A percentile compares a stretch with the other conserved stretches of the same genome.
phyloP scores from a whole-genome alignment of 1,140 invertebrate species.

The Procambarus clarkii region DNA sequence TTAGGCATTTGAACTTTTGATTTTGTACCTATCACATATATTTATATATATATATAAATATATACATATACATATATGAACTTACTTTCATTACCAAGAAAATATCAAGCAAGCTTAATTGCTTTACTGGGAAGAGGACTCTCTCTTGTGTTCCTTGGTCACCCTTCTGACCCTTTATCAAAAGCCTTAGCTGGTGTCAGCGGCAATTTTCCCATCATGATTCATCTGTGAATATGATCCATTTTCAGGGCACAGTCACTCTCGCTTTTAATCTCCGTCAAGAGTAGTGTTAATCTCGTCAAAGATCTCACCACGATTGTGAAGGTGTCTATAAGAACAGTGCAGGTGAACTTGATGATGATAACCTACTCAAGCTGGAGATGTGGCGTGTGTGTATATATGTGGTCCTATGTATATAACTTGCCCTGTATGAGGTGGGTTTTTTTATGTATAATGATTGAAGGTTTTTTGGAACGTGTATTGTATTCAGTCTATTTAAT shows the following conservation, averaged over 20 bases:
- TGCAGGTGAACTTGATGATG: no score
- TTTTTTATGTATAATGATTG: not conserved
- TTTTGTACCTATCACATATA: slow-evolving; percentile 70
- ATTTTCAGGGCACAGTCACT: not conserved
- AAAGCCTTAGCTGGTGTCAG: not conserved
- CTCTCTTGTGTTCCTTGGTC: not conserved
- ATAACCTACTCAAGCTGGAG: not conserved
- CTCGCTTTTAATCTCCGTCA: not conserved
- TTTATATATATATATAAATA: slow-evolving; percentile 37
- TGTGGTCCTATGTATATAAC: not conserved
- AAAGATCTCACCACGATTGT: no score
- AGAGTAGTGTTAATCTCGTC: no score
- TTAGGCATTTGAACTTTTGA: slow-evolving; percentile 64
- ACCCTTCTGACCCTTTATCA: not conserved
- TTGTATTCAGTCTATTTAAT: not conserved
- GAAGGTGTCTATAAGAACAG: no score
- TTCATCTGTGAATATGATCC: not conserved
- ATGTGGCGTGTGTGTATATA: not conserved
- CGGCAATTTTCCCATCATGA: no score
- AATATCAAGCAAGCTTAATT: slow-evolving; percentile 55
- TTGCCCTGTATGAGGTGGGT: not conserved
- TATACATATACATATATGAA: slow-evolving; percentile 67
- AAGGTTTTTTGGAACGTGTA: not conserved
- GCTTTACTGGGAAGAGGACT: slow-evolving; percentile 53
- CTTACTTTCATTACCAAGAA: slow-evolving; percentile 63